Conservation (phyloP, 2,797 vertebrate genomes). For the Acanthopagrus latus region DNA sequence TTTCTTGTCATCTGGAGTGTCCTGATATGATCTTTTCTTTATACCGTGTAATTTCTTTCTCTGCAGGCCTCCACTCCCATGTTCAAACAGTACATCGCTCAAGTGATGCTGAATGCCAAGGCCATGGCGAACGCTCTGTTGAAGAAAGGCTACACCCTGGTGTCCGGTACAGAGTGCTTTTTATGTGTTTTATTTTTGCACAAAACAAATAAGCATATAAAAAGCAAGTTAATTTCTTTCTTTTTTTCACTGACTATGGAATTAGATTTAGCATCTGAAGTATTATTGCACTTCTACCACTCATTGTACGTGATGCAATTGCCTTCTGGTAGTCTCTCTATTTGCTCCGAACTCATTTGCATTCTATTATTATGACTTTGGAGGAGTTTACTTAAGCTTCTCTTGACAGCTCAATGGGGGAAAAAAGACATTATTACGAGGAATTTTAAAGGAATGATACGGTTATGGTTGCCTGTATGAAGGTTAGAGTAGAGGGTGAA, state of each 20-base stretch:
- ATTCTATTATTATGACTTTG: slow-evolving; percentile 41
- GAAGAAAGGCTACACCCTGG: slow-evolving; percentile 87
- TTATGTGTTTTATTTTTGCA: neutral
- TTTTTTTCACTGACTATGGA: neutral
- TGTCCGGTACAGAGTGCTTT: slow-evolving; percentile 83
- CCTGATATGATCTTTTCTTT: slow-evolving; percentile 21
- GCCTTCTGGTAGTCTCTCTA: slow-evolving; percentile 17
- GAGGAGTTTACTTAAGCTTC: slow-evolving; percentile 38
- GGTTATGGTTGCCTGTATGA: slow-evolving; percentile 7
- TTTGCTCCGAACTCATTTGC: slow-evolving; percentile 31
- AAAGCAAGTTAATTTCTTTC: neutral
- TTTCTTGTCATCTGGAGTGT: slow-evolving; percentile 12
- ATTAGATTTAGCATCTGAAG: slow-evolving; percentile 12
- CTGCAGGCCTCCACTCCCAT: slow-evolving; percentile 87
- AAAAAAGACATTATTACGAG: neutral
- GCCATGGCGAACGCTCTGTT: slow-evolving; percentile 89
- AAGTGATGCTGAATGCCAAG: slow-evolving; percentile 88
- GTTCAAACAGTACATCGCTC: slow-evolving; percentile 88
- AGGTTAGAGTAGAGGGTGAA: slow-evolving; percentile 8
- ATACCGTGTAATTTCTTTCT: slow-evolving; percentile 29
- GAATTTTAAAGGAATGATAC: slow-evolving; percentile 10
- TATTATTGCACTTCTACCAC: slow-evolving; percentile 7
- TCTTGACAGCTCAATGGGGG: slow-evolving; percentile 26
- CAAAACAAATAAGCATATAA: neutral
- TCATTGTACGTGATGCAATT: slow-evolving; percentile 17